phyloP scores from a whole-genome alignment of 2,113 vertebrate species.

The Equus przewalskii region DNA sequence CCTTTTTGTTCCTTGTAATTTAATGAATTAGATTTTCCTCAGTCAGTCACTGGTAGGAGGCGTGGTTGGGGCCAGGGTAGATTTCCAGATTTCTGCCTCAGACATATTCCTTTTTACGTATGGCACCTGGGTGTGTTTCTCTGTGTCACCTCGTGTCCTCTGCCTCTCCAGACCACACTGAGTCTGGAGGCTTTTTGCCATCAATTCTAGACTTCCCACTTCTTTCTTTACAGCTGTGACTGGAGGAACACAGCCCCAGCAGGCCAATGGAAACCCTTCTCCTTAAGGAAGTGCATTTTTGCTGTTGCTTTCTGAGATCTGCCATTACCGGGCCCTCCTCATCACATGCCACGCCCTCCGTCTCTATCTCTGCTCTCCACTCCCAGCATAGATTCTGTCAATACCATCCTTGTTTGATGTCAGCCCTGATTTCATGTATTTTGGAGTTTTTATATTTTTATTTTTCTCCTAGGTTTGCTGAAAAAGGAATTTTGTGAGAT shows the following conservation, averaged over 20 bases:
- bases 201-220: background rate
- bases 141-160: background rate
- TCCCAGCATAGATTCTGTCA: background rate
- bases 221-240: background rate
- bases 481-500: background rate
- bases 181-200: background rate
- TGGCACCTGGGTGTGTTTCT: background rate
- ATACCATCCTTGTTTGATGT: background rate
- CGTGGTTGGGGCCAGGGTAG: background rate
- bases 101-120: background rate
- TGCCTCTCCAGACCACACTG: background rate
- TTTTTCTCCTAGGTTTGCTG: background rate
- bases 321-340: background rate
- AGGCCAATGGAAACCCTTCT: background rate
- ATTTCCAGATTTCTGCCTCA: conserved; percentile 2
- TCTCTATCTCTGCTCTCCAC: background rate
- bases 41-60: background rate
- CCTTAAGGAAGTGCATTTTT: background rate
- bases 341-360: background rate
- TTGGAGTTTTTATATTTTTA: background rate
- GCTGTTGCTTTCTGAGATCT: background rate
- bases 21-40: conserved; percentile 18
- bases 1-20: conserved; percentile 30
- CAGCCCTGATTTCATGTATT: background rate
- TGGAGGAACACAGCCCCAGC: background rate